These are phyloP conservation scores for Tenodera sinensis DNA, from an alignment of 2,888 invertebrate species.

Conservation along the genomic window DNA sequence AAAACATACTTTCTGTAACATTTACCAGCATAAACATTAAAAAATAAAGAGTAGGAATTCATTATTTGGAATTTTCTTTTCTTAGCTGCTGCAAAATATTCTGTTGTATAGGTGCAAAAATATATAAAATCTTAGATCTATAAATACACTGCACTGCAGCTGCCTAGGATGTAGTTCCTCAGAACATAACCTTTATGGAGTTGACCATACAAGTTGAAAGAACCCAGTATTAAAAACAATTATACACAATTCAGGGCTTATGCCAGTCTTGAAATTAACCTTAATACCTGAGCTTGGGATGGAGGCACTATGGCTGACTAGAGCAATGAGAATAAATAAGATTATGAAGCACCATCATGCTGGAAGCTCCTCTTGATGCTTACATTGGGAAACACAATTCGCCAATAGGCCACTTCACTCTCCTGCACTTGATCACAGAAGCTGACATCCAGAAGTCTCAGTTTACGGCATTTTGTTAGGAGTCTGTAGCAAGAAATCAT, in stretches of 20 bases:
- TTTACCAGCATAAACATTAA: not conserved
- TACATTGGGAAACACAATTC: conserved; percentile 58
- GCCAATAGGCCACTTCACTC: conserved; percentile 55
- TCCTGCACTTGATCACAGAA: conserved; percentile 80
- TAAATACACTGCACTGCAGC: not conserved
- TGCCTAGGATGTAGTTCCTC: not conserved
- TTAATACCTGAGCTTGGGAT: not conserved
- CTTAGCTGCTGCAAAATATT: not conserved
- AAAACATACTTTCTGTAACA: not conserved
- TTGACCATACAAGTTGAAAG: not conserved
- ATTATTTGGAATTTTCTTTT: not conserved
- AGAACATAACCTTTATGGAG: not conserved
- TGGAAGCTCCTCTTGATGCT: conserved; percentile 52
- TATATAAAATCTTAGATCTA: not conserved
- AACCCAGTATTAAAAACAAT: not conserved
- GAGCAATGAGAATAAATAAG: not conserved
- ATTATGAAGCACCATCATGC: not conserved
- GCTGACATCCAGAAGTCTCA: conserved; percentile 79
- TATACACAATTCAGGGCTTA: not conserved
- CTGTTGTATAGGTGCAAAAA: not conserved
- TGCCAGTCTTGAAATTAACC: not conserved
- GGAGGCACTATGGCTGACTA: not conserved
- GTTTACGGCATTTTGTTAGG: conserved; percentile 61
- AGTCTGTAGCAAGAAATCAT: conserved; percentile 48
- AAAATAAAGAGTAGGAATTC: not conserved